A percentile compares a stretch with the other conserved stretches of the same genome.
Conservation (phyloP, 2,888 invertebrate species). For the Drosophila longiperda region DNA sequence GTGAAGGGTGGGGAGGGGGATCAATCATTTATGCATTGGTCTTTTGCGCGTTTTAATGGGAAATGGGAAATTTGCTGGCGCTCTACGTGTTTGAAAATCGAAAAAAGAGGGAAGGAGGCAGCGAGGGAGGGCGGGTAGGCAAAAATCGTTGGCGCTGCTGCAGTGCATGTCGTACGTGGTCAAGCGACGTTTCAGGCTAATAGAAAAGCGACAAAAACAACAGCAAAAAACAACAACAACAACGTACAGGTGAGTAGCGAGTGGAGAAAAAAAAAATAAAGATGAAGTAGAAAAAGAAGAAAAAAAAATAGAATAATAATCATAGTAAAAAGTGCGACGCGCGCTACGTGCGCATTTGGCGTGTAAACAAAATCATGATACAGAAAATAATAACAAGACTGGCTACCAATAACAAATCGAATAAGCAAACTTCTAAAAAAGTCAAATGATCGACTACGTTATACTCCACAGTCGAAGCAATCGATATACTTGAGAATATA, state of each 20-base stretch:
- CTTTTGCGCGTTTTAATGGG: constrained; percentile 72
- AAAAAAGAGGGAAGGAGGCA: constrained; percentile 12
- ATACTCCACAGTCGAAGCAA: constrained; percentile 15
- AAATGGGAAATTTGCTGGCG: constrained; percentile 73
- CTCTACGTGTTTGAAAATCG: constrained; percentile 75
- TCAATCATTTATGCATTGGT: constrained; percentile 78
- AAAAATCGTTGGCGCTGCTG: constrained; percentile 26
- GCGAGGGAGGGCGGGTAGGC: not conserved
- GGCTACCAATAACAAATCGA: constrained; percentile 60
- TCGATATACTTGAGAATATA: not conserved
- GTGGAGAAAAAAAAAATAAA: constrained; percentile 8
- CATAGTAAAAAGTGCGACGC: constrained; percentile 74
- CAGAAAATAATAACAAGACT: constrained; percentile 47
- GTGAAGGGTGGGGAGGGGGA: constrained; percentile 15
- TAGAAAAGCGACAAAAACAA: constrained; percentile 62
- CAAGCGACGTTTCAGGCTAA: constrained; percentile 71
- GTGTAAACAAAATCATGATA: constrained; percentile 80
- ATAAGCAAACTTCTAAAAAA: constrained; percentile 17
- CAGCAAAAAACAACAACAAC: constrained; percentile 7
- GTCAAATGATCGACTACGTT: not conserved
- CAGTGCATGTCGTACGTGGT: constrained; percentile 69
- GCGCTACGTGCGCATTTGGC: constrained; percentile 75
- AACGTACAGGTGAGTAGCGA: constrained; percentile 40
- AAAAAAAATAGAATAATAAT: constrained; percentile 62
- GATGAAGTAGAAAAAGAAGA: constrained; percentile 7